phyloP scores from a whole-genome alignment of 1,140 invertebrate species.

The Hermetia illucens region DNA sequence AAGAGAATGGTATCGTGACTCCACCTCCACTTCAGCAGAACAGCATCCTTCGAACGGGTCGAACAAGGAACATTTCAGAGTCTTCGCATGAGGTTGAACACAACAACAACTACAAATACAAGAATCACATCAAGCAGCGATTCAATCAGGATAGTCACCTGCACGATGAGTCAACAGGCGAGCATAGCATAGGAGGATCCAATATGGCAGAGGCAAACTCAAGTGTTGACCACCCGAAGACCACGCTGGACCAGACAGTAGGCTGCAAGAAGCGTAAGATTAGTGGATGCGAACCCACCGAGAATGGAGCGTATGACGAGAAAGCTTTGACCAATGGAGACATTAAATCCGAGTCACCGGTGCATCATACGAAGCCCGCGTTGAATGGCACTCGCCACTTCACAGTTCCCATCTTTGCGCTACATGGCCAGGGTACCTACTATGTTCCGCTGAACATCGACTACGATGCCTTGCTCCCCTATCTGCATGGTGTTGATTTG shows the following conservation, averaged over 20 bases:
- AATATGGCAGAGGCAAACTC: slow-evolving; percentile 3
- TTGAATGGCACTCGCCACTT: slow-evolving; percentile 15
- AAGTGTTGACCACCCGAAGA: neutral
- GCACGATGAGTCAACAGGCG: slow-evolving; percentile 26
- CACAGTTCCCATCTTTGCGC: slow-evolving; percentile 60
- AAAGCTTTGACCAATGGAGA: slow-evolving; percentile 20
- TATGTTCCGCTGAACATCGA: slow-evolving; percentile 85
- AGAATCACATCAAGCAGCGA: slow-evolving; percentile 83
- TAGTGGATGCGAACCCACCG: neutral
- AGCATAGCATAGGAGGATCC: no score
- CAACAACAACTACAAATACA: slow-evolving; percentile 75
- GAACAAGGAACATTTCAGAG: slow-evolving; percentile 29
- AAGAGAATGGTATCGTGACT: slow-evolving; percentile 1
- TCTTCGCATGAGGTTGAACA: slow-evolving; percentile 33
- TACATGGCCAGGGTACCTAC: slow-evolving; percentile 75
- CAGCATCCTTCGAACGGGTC: slow-evolving; percentile 14
- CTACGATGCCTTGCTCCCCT: slow-evolving; percentile 53
- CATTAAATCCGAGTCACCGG: slow-evolving; percentile 17
- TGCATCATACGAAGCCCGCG: slow-evolving; percentile 5
- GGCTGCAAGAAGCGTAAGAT: neutral
- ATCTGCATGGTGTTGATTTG: slow-evolving; percentile 44
- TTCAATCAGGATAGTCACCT: slow-evolving; percentile 40
- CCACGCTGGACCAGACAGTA: no score
- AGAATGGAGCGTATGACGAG: slow-evolving; percentile 5
- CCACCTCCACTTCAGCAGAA: slow-evolving; percentile 7